phyloP scores from a whole-genome alignment of 2,888 invertebrate species.

The Oscheius sp. region DNA sequence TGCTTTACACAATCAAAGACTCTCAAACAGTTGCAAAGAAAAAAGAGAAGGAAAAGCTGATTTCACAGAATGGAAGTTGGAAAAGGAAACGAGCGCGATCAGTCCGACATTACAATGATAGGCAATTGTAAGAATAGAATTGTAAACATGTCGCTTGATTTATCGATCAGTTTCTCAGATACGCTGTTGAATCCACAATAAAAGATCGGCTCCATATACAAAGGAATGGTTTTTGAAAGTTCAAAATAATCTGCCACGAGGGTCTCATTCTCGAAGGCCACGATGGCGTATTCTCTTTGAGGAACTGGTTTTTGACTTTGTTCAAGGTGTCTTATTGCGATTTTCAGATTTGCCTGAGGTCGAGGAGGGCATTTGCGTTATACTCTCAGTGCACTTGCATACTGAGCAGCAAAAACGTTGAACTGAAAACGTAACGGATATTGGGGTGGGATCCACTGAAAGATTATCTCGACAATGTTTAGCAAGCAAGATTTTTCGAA shows the following conservation, averaged over 20 bases:
- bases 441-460: too few relatives aligned
- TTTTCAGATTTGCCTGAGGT: slow-evolving; percentile 21
- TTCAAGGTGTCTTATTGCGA: slow-evolving; percentile 24
- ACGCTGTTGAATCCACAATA: too few relatives aligned
- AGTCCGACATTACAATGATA: slow-evolving; percentile 33
- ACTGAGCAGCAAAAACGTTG: too few relatives aligned
- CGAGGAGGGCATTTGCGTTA: slow-evolving; percentile 8
- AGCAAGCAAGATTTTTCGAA: too few relatives aligned
- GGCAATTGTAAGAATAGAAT: slow-evolving; percentile 25
- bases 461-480: too few relatives aligned
- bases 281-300: slow-evolving; percentile 17
- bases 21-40: neutral
- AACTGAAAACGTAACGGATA: too few relatives aligned
- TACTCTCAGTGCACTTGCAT: too few relatives aligned
- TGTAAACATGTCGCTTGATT: slow-evolving; percentile 26
- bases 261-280: neutral
- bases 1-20: slow-evolving; percentile 14
- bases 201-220: too few relatives aligned
- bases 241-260: too few relatives aligned
- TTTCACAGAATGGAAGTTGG: neutral
- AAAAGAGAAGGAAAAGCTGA: neutral
- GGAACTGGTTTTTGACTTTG: slow-evolving; percentile 19
- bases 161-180: slow-evolving; percentile 11
- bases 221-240: too few relatives aligned
- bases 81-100: slow-evolving; percentile 15